Evolutionary conservation across 1,140 invertebrate species (phyloP), one percentile per base, ranked within the genome.

Genomic region (Drosophila kohkoa): DNA sequence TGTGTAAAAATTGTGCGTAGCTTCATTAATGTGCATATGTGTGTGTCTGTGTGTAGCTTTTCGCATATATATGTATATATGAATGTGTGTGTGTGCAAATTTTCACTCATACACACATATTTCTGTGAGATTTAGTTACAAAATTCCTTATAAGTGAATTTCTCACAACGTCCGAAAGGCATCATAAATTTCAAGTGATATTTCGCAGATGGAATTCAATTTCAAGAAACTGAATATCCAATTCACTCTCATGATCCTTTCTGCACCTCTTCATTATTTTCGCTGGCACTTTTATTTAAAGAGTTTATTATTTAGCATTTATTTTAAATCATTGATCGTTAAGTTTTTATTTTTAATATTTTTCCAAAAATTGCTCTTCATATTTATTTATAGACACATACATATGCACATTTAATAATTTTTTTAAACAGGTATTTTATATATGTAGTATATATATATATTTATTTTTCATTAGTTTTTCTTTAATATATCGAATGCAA

Each of bases 131-230:
- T 92, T 92, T 80, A 77, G 83, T 92, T 92, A 91, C 90, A 92
- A 90, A 92, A 92, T 90, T 87, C 90, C 90, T 92, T 92, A 91
- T 92, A 92, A 92, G 90, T 68, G 71, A 82, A 86, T 91, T 77
- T 85, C 57, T 65, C 52, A 41, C 70, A 77, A 64, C 59, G 38
- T 75, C 57, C 74, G 77, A 65, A 75, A 70, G 25, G 71, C 16
- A 70, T 85, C 69, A 85, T 81, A 77, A 64, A 66, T 45, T 65
- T 52, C 35, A 49, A 13, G 10, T 30, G 54, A 52, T 57, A 58
- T 43, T 63, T 28, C 15, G 32, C 11, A 74, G 25, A 30, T 38
- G 13, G 10, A 49, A 16, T 30, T 66, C 6, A 2, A 55, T 43
- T 67, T 49, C 6, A 25, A 57, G 11, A 55, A n/a, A 3, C 15